A percentile compares a stretch with the other conserved stretches of the same genome.
These are phyloP conservation scores for Canis aureus DNA, from an alignment of 2,113 vertebrate species.

Conservation along the genomic window DNA sequence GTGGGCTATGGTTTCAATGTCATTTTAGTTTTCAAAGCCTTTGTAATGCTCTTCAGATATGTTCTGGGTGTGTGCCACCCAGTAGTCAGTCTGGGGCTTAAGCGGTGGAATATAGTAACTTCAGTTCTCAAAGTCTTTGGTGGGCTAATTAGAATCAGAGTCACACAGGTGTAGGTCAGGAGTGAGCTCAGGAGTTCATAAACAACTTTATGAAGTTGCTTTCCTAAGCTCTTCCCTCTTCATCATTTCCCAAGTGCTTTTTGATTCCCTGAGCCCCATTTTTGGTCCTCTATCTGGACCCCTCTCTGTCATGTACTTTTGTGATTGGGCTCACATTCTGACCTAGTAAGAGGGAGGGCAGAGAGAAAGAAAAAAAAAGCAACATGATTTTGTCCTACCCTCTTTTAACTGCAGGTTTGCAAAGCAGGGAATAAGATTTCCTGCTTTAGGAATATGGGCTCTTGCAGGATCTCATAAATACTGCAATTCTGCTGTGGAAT, in stretches of 20 bases:
- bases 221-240: not conserved
- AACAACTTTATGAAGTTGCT: not conserved
- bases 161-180: not conserved
- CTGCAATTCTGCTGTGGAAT: not conserved
- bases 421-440: not conserved
- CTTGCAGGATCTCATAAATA: not conserved
- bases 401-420: not conserved
- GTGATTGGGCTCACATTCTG: not conserved
- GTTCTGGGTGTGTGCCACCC: not conserved
- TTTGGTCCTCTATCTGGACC: not conserved
- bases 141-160: not conserved
- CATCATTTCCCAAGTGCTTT: not conserved
- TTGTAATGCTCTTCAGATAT: not conserved
- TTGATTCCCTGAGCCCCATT: not conserved
- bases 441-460: not conserved
- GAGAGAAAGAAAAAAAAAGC: not conserved
- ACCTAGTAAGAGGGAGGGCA: not conserved
- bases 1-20: not conserved
- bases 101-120: not conserved
- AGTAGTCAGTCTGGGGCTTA: not conserved
- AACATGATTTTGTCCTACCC: not conserved
- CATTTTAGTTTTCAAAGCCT: not conserved
- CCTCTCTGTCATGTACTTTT: not conserved
- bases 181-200: not conserved
- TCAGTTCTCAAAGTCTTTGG: not conserved